Evolutionary conservation across 1,140 invertebrate species (phyloP), one percentile per base, ranked within the genome.

Genomic region (Drosophila sproati): DNA sequence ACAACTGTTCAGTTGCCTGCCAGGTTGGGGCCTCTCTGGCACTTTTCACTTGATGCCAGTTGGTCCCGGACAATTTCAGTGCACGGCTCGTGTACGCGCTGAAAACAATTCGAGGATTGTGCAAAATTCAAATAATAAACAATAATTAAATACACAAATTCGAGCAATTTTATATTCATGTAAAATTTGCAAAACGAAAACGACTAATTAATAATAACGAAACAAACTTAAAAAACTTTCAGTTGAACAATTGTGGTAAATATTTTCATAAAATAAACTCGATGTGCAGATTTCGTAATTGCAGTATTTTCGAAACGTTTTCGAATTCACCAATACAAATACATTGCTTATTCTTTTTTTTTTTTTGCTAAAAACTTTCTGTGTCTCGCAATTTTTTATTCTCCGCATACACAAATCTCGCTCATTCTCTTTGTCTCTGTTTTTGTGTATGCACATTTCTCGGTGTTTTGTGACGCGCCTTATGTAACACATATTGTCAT

Each of bases 61-160:
- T 78, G 74, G 81, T 78, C 85, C 85, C 85, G 86, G 85, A 89
- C 86, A 89, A 89, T 90, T 86, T 90, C 69, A 78, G 73, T 90
- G 78, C 78, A 90, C 85, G 86, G 85, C 80, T 88, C 83, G 85
- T 51, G 66, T 66, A 71, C 73, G 81, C 79, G 76, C 55, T 69
- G 71, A 63, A 41, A 73, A 75, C 54, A 48, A 73, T 76, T 79
- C 52, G 62, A 63, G 47, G 45, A 48, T 66, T 56, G 28, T 43
- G 43, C 43, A 51, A 10, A 63, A 45, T 51, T 52, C 32, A 31
- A 51, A 37, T 35, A 37, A 54, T 43, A 43, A 57, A 56, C 34
- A 39, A 43, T 29, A 34, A 28, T 39, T 39, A 29, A n/a, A 10
- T 50, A 63, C 31, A 69, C 5, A 52, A 37, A 52, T 80, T 83